Percentiles rank a stretch among this genome's conserved stretches.
Evolutionary conservation across 2,888 invertebrate genomes (phyloP).

Genomic region (Melieria picta): DNA sequence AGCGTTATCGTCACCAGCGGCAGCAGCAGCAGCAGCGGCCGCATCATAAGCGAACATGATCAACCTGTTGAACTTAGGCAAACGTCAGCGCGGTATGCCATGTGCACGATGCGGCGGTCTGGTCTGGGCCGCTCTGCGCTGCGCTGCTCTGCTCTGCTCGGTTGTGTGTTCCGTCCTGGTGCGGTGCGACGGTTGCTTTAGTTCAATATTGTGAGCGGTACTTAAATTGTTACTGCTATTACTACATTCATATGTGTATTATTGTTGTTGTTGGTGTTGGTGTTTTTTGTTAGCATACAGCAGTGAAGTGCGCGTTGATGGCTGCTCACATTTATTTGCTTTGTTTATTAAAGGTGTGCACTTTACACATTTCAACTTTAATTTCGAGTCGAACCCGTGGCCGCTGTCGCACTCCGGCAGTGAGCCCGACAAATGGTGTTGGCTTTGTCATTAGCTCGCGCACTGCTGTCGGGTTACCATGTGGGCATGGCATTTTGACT

Average conservation of each 20-base stretch:
- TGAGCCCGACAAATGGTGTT: not conserved
- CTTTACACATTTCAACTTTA: constrained; percentile 21
- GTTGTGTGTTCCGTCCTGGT: too few species aligned
- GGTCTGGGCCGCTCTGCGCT: too few species aligned
- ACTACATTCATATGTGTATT: not conserved
- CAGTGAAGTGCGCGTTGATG: constrained; percentile 13
- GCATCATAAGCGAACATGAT: too few species aligned
- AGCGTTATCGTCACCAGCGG: not conserved
- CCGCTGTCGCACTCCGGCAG: too few species aligned
- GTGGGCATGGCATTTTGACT: constrained; percentile 28
- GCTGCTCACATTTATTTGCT: constrained; percentile 30
- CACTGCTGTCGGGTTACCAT: not conserved
- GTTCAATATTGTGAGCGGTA: too few species aligned
- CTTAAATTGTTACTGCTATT: constrained; percentile 24
- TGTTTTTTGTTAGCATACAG: not conserved
- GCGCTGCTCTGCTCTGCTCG: too few species aligned
- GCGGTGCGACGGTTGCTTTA: too few species aligned
- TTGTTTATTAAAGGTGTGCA: constrained; percentile 42
- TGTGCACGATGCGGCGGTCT: too few species aligned
- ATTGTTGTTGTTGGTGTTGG: too few species aligned
- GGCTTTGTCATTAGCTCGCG: constrained; percentile 12
- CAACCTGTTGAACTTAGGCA: too few species aligned
- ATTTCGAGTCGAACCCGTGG: not conserved
- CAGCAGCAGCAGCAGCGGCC: constrained; percentile 3
- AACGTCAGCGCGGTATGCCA: too few species aligned